Evolutionary conservation across 2,888 invertebrate species (phyloP), one percentile per base, ranked within the genome.

Genomic region (Pediacus dermestoides): DNA sequence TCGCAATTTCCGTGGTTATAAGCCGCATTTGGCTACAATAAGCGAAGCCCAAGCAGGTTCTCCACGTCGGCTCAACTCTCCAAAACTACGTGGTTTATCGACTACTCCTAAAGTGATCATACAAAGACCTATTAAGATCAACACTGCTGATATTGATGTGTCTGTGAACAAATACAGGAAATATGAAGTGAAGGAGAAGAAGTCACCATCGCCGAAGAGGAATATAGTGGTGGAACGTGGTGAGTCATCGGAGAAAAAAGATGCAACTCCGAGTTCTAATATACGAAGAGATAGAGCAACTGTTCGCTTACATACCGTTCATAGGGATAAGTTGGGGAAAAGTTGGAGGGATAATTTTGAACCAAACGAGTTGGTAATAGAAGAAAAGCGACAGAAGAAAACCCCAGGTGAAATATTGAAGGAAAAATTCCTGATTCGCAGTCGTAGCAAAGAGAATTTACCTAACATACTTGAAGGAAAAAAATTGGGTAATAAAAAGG

Each of bases 91-190:
- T 50, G 71, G 57, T 50, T 28, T 28, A 14, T 77, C 65, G 52
- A 69, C 52, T 55, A 64, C 58, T 64, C 61, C 70, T 15, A 68
- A 70, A 45, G 72, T 74, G 46, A 67, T 66, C 37, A 61, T 74
- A 1, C 70, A 79, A 1, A 77, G 82, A 34, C 86, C 87, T 1
- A 80, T 84, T 32, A 77, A 81, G 50, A 85, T 88, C 46, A 87
- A 88, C 64, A 88, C 89, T 2, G 86, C 87, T 16, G 87, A 88
- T 61, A 90, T 90, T 50, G 89, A 90, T 64, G 88, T 90, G 0
- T 85, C 87, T 1, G 77, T 78, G 45, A 76, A 82, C 44, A 76
- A 74, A 54, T 83, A 81, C 57, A 68, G 71, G 22, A 66, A 62
- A 40, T 63, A 57, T 39, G 61, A 71, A 23, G 4, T 18, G 18